Conservation (phyloP, 2,113 vertebrate species). For the Nothocercus nigrocapillus region DNA sequence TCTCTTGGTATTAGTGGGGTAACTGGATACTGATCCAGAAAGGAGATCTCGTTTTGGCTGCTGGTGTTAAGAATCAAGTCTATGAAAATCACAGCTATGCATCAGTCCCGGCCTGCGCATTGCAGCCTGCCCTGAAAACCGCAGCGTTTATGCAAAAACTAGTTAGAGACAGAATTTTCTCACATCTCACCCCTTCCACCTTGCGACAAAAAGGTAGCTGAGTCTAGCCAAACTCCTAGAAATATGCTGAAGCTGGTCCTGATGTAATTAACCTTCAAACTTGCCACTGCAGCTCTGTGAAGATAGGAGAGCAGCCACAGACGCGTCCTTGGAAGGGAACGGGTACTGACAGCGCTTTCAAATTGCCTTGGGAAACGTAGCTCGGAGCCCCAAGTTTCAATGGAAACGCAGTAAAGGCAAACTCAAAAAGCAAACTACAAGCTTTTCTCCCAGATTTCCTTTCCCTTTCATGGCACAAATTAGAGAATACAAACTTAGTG, state of each 20-base stretch:
- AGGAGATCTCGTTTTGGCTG: neutral
- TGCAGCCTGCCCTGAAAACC: neutral
- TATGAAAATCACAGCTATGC: neutral
- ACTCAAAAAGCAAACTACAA: constrained; percentile 50
- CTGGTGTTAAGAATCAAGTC: neutral
- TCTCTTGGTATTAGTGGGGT: neutral
- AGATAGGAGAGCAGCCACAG: neutral
- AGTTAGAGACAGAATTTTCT: neutral
- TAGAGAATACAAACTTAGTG: constrained; percentile 68
- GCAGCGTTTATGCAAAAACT: neutral
- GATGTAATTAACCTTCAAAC: neutral
- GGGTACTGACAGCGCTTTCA: neutral
- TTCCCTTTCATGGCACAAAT: constrained; percentile 60
- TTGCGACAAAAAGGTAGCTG: neutral
- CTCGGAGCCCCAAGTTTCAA: constrained; percentile 39
- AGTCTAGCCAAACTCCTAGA: neutral
- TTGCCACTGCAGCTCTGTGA: neutral
- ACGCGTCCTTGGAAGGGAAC: neutral
- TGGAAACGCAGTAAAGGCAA: constrained; percentile 47
- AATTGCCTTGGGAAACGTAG: constrained; percentile 23
- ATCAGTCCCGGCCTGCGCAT: neutral
- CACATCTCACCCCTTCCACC: neutral
- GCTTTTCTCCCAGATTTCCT: constrained; percentile 55
- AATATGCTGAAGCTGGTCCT: neutral
- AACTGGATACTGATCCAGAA: neutral